Percentiles rank a stretch among this genome's conserved stretches.
These are phyloP conservation scores for Pitangus sulphuratus DNA, from an alignment of 2,797 vertebrate species.

Conservation along the genomic window DNA sequence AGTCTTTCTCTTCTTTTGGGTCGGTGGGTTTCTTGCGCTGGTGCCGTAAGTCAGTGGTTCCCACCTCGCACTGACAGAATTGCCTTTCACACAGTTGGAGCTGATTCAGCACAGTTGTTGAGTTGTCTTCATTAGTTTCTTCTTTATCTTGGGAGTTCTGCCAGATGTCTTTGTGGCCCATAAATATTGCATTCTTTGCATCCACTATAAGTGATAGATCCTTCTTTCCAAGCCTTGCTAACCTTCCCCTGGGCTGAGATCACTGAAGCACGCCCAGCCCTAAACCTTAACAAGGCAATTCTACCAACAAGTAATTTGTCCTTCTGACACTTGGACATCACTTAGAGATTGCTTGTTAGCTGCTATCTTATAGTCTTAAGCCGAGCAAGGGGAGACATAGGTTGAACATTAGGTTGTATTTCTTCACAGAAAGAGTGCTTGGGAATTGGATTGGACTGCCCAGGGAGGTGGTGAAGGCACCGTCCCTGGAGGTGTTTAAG, in stretches of 20 bases:
- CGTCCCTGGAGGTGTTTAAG: no score
- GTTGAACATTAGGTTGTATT: background rate
- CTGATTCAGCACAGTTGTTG: background rate
- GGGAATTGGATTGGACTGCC: background rate
- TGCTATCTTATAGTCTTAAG: background rate
- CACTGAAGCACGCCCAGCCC: background rate
- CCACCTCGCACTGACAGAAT: background rate
- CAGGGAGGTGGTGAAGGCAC: background rate
- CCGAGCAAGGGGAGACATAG: background rate
- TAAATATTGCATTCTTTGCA: background rate
- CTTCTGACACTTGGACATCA: background rate
- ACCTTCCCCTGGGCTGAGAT: no score
- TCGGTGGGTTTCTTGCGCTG: background rate
- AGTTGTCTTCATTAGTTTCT: background rate
- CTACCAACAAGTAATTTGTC: no score
- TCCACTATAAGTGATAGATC: background rate
- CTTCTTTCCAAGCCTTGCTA: background rate
- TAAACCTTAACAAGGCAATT: background rate
- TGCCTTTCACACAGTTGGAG: background rate
- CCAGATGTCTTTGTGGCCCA: background rate
- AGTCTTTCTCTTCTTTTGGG: background rate
- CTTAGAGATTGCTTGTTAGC: background rate
- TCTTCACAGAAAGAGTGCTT: background rate
- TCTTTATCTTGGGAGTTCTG: background rate
- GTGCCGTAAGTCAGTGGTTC: background rate